Evolutionary conservation across 2,797 vertebrate species (phyloP).

Genomic region (Silurus lanzhouensis): DNA sequence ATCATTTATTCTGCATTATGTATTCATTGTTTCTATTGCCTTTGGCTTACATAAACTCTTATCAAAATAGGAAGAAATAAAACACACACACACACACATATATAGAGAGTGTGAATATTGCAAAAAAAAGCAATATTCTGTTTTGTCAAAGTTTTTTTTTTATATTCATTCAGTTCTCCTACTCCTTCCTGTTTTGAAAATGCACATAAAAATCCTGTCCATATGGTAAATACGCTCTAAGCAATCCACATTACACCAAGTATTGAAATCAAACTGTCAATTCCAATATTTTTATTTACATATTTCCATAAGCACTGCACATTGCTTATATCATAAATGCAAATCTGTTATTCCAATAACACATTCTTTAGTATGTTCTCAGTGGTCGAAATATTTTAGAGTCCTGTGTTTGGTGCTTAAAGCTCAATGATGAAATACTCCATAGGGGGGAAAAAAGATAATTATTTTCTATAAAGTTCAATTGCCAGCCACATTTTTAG

Average conservation of each 20-base stretch:
- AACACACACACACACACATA: not conserved
- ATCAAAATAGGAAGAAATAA: not conserved
- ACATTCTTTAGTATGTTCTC: not conserved
- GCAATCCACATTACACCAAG: conserved; percentile 6
- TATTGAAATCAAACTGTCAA: conserved; percentile 18
- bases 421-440: not conserved
- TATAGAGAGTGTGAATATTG: not conserved
- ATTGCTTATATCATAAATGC: conserved; percentile 3
- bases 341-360: not conserved
- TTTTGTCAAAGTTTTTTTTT: conserved; percentile 21
- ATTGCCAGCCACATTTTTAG: not conserved
- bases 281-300: not conserved
- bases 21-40: conserved; percentile 34
- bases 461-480: not conserved
- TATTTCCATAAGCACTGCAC: not conserved
- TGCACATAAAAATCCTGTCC: conserved; percentile 6
- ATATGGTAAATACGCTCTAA: conserved; percentile 1
- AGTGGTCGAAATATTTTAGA: not conserved
- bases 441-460: not conserved
- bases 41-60: conserved; percentile 25
- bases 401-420: not conserved
- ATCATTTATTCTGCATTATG: conserved; percentile 24
- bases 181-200: not conserved
- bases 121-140: conserved; percentile 18
- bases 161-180: not conserved